phyloP scores from a whole-genome alignment of 2,888 invertebrate species.

The Mechanitis messenoides region DNA sequence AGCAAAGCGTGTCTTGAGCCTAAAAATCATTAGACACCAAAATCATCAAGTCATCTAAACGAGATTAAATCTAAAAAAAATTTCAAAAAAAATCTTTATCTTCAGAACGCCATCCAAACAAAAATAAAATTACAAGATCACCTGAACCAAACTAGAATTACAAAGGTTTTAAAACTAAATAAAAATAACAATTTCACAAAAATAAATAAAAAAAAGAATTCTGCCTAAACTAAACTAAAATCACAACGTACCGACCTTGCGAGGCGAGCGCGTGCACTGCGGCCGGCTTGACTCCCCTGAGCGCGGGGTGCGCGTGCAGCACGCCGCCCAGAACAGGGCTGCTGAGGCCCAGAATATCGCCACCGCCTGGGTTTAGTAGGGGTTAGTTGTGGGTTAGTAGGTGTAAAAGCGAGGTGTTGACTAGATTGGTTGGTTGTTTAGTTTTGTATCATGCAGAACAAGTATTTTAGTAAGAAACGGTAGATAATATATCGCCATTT shows the following conservation, averaged over 20 bases:
- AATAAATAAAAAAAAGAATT: neutral
- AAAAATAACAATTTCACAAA: too few species aligned
- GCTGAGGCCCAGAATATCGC: conserved; percentile 66
- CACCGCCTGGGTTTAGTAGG: conserved; percentile 54
- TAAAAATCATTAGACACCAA: too few species aligned
- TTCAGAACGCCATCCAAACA: too few species aligned
- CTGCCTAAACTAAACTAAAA: conserved; percentile 28
- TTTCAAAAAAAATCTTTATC: too few species aligned
- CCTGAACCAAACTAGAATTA: too few species aligned
- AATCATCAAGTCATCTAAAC: neutral
- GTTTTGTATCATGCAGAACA: neutral
- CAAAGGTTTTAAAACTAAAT: too few species aligned
- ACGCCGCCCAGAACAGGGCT: conserved; percentile 67
- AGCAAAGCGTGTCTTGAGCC: too few species aligned
- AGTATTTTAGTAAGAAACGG: neutral
- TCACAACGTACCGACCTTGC: conserved; percentile 72
- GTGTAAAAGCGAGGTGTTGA: neutral
- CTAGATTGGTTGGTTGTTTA: neutral
- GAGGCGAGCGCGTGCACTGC: conserved; percentile 68
- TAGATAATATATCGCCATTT: too few species aligned
- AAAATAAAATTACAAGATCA: too few species aligned
- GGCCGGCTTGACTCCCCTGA: conserved; percentile 79
- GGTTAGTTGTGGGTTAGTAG: conserved; percentile 1
- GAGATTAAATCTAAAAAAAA: too few species aligned
- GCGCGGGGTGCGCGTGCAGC: conserved; percentile 78